These are phyloP conservation scores for Prolemur simus DNA, from an alignment of 2,113 vertebrate genomes.

Conservation along the genomic window DNA sequence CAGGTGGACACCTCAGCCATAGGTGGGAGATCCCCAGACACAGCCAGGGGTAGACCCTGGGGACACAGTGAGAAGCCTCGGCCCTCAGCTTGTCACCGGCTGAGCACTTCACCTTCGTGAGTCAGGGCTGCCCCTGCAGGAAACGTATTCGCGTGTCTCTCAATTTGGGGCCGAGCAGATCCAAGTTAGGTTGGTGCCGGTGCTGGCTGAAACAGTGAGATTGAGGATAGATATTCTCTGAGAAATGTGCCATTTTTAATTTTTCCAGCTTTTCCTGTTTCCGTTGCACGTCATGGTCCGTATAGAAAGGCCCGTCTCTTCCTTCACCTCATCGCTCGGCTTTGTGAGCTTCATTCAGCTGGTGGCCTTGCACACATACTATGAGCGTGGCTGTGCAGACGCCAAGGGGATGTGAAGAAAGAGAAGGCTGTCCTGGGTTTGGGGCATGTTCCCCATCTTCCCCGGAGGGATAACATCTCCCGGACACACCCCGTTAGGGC, in stretches of 20 bases:
- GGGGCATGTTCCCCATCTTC: neutral
- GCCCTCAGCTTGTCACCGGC: neutral
- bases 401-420: accelerated
- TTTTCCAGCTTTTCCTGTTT: neutral
- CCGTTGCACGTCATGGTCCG: neutral
- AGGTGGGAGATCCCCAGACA: neutral
- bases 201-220: neutral
- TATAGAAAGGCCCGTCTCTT: neutral
- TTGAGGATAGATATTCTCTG: neutral
- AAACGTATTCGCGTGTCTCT: neutral
- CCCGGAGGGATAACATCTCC: neutral
- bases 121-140: neutral
- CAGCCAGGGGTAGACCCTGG: accelerated
- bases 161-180: neutral
- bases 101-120: neutral
- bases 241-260: neutral
- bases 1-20: neutral
- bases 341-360: neutral
- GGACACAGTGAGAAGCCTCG: neutral
- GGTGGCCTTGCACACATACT: too few species aligned
- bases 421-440: neutral
- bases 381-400: neutral
- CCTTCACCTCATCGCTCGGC: neutral
- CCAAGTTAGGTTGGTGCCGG: neutral
- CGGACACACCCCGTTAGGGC: neutral